phyloP scores from a whole-genome alignment of 1,140 invertebrate species.

The Monomorium pharaonis region DNA sequence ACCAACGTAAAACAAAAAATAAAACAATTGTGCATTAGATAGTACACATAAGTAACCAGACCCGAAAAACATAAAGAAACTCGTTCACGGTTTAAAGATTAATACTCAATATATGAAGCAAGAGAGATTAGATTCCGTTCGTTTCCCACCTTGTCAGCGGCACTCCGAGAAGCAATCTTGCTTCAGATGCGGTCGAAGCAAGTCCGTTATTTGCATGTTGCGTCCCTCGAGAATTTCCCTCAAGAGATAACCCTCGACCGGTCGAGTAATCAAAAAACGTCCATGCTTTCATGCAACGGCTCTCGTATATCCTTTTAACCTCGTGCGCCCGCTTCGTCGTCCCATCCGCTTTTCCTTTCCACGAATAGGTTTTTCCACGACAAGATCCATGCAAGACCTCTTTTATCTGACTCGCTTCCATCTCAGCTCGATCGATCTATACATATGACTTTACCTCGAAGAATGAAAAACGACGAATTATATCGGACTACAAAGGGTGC shows the following conservation, averaged over 20 bases:
- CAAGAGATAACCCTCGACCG: constrained; percentile 58
- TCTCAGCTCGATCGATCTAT: constrained; percentile 39
- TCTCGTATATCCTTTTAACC: constrained; percentile 50
- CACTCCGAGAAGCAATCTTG: constrained; percentile 58
- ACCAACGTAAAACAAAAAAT: neutral
- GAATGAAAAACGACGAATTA: constrained; percentile 50
- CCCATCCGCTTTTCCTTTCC: neutral
- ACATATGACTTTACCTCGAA: neutral
- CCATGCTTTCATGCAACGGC: constrained; percentile 31
- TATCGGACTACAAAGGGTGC: constrained; percentile 2
- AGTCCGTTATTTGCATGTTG: constrained; percentile 68
- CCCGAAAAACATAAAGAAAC: neutral
- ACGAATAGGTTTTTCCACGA: neutral
- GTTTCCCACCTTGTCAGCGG: constrained; percentile 13
- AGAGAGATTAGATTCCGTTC: constrained; percentile 40
- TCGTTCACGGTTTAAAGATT: constrained; percentile 7
- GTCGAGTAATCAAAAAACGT: constrained; percentile 71
- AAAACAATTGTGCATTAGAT: neutral
- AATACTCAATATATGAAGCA: constrained; percentile 10
- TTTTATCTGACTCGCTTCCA: constrained; percentile 13
- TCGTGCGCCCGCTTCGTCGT: constrained; percentile 16
- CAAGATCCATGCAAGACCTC: constrained; percentile 16
- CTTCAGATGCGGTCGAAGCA: constrained; percentile 59
- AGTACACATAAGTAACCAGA: neutral
- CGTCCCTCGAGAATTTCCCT: constrained; percentile 52